These are phyloP conservation scores for Uloborus diversus DNA, from an alignment of 1,140 invertebrate genomes.

Conservation along the genomic window DNA sequence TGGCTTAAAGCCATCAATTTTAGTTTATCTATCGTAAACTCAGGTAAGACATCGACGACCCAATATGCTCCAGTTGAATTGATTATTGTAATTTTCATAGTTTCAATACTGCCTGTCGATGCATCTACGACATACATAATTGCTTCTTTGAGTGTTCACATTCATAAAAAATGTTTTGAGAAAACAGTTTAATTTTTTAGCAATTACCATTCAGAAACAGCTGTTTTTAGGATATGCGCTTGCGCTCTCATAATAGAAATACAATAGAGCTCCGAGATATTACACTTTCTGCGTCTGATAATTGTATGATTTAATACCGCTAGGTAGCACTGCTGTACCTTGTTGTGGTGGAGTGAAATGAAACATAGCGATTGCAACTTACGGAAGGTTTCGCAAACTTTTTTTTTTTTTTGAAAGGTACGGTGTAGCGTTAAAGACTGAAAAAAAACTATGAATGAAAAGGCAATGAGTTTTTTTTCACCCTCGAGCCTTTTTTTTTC, in stretches of 20 bases:
- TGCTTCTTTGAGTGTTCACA: constrained; percentile 13
- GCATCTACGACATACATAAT: constrained; percentile 53
- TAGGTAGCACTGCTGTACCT: no score
- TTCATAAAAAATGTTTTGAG: neutral
- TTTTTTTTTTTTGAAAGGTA: no score
- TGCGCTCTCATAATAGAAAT: constrained; percentile 35
- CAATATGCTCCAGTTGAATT: constrained; percentile 63
- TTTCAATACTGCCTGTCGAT: constrained; percentile 40
- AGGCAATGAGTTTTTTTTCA: no score
- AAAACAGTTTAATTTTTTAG: neutral
- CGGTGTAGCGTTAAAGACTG: no score
- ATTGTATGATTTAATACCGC: no score
- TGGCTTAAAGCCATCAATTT: constrained; percentile 64
- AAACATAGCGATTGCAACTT: no score
- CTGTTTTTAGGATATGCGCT: constrained; percentile 52
- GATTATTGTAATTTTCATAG: constrained; percentile 61
- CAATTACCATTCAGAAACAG: constrained; percentile 38
- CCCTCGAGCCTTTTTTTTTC: no score
- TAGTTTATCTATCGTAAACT: constrained; percentile 65
- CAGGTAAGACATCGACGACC: constrained; percentile 61
- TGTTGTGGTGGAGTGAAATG: no score
- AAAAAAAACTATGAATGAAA: no score
- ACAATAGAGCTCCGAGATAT: constrained; percentile 4
- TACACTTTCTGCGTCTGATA: no score
- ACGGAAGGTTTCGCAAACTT: no score